These are phyloP conservation scores for Dynastes maya DNA, from an alignment of 2,888 invertebrate genomes.

Conservation along the genomic window DNA sequence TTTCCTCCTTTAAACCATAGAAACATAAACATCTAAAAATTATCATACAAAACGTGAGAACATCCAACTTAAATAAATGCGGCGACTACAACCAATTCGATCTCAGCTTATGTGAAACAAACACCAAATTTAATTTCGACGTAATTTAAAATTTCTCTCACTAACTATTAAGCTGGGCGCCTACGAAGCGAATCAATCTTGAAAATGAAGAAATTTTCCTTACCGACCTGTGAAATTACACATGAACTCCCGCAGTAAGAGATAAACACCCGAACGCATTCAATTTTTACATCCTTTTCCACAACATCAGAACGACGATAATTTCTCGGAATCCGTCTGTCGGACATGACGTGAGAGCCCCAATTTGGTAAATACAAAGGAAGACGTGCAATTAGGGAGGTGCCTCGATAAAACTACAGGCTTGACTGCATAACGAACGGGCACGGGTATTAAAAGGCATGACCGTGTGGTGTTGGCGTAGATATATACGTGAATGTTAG, in stretches of 20 bases:
- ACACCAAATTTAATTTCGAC: too few relatives aligned
- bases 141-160: too few relatives aligned
- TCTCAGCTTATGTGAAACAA: too few relatives aligned
- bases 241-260: background rate
- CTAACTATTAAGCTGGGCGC: too few relatives aligned
- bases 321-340: constrained; percentile 40
- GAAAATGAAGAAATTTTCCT: constrained; percentile 4
- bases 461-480: constrained; percentile 6
- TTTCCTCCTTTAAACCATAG: too few relatives aligned
- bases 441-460: constrained; percentile 33
- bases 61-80: too few relatives aligned
- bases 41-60: too few relatives aligned
- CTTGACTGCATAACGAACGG: constrained; percentile 35
- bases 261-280: background rate
- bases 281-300: constrained; percentile 32
- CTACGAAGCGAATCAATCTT: too few relatives aligned
- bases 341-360: constrained; percentile 33
- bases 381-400: constrained; percentile 46
- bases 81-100: too few relatives aligned
- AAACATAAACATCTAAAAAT: too few relatives aligned
- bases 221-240: background rate
- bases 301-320: constrained; percentile 7
- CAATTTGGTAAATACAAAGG: constrained; percentile 45
- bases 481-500: background rate
- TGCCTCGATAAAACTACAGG: constrained; percentile 44